phyloP scores from a whole-genome alignment of 2,888 invertebrate genomes.

The Nysson spinosus region DNA sequence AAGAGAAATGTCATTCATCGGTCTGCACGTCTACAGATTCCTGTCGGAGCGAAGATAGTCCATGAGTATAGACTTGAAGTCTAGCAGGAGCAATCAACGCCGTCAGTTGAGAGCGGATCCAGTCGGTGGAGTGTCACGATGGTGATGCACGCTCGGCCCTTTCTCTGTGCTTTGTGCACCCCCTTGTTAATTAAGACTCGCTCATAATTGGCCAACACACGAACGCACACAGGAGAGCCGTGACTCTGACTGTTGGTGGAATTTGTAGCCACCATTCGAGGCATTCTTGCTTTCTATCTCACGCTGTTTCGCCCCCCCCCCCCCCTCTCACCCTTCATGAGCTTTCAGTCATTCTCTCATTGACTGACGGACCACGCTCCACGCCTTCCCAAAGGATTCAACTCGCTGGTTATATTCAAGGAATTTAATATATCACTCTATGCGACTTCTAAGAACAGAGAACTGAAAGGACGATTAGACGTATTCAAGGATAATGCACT shows the following conservation, averaged over 20 bases:
- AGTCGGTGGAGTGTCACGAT: conserved; percentile 35
- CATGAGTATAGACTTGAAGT: conserved; percentile 2
- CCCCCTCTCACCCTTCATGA: too few species aligned
- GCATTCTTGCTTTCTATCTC: conserved; percentile 16
- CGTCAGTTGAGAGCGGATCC: conserved; percentile 20
- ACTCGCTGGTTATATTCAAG: too few species aligned
- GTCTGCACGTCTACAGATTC: conserved; percentile 3
- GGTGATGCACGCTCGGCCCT: conserved; percentile 11
- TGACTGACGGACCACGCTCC: too few species aligned
- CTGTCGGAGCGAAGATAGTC: background rate
- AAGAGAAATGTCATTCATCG: conserved; percentile 35
- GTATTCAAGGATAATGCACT: too few species aligned
- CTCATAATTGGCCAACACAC: conserved; percentile 52
- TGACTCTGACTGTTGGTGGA: conserved; percentile 19
- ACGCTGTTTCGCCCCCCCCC: too few species aligned
- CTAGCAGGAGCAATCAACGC: conserved; percentile 29
- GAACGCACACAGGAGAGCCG: conserved; percentile 8
- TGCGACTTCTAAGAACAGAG: too few species aligned
- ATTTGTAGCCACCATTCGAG: conserved; percentile 19
- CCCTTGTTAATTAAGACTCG: conserved; percentile 51
- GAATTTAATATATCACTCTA: too few species aligned
- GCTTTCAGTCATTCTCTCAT: too few species aligned
- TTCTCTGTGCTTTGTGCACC: conserved; percentile 42
- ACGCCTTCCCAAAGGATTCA: too few species aligned
- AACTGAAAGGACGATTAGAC: too few species aligned